Conservation (phyloP, 2,797 vertebrate genomes). For the Pteropus rufus region DNA sequence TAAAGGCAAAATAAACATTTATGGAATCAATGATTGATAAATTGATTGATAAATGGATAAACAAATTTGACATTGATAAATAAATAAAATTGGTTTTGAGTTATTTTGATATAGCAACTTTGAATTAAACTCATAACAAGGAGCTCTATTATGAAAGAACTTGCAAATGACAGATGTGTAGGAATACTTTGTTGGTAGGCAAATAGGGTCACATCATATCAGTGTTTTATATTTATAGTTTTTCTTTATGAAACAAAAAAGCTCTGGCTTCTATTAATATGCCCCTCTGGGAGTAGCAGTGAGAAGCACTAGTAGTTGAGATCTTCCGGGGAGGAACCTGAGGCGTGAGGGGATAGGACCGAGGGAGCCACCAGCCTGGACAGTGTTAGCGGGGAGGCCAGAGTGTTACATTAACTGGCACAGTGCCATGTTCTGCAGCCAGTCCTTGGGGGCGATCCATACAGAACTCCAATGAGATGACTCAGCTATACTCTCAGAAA, state of each 20-base stretch:
- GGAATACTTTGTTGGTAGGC: background rate
- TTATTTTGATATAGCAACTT: background rate
- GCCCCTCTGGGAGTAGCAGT: background rate
- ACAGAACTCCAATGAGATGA: background rate
- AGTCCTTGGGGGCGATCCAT: background rate
- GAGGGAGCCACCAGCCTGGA: background rate
- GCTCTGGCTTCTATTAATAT: background rate
- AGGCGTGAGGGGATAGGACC: background rate
- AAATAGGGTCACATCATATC: background rate
- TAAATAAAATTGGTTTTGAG: background rate
- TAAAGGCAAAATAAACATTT: background rate
- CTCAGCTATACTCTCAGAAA: background rate
- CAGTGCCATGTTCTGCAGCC: background rate
- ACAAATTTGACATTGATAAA: background rate
- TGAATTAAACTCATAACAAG: background rate
- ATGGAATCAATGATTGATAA: background rate
- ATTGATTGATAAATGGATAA: background rate
- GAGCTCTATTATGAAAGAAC: background rate
- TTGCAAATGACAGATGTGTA: background rate
- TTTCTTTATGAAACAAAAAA: background rate
- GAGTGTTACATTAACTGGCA: rapidly evolving
- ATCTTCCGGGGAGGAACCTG: background rate
- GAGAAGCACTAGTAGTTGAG: background rate
- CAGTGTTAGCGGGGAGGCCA: background rate
- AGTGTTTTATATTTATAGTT: background rate